Percentiles rank a stretch among this genome's conserved stretches.
These are phyloP conservation scores for Chloroclystis v-ata DNA, from an alignment of 2,888 invertebrate species.

Conservation along the genomic window DNA sequence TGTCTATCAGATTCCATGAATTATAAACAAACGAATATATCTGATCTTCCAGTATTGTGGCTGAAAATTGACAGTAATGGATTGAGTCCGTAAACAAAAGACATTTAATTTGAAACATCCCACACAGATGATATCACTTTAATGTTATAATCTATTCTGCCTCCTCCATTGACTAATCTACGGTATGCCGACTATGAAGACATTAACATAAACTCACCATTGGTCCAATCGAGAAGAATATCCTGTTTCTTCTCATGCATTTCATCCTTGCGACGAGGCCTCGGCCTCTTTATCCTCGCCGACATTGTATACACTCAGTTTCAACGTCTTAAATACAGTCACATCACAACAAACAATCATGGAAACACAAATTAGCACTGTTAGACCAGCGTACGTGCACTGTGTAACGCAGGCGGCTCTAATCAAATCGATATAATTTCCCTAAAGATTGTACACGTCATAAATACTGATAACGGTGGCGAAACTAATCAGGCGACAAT, in stretches of 20 bases:
- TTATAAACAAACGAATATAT: not conserved
- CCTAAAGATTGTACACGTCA: slow-evolving; percentile 64
- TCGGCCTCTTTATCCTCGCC: slow-evolving; percentile 52
- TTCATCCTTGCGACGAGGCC: slow-evolving; percentile 63
- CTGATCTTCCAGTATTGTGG: no score
- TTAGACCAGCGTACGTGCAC: slow-evolving; percentile 59
- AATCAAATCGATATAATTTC: slow-evolving; percentile 53
- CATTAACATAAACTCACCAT: slow-evolving; percentile 51
- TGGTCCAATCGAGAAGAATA: slow-evolving; percentile 63
- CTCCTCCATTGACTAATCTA: not conserved
- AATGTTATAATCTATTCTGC: not conserved
- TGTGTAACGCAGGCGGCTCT: slow-evolving; percentile 48
- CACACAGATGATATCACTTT: not conserved
- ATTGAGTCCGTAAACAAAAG: not conserved
- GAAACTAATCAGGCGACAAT: slow-evolving; percentile 37
- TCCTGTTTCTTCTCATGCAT: slow-evolving; percentile 62
- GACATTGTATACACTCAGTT: slow-evolving; percentile 48
- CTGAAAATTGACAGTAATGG: not conserved
- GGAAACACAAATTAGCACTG: slow-evolving; percentile 40
- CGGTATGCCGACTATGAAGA: not conserved
- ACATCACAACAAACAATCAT: slow-evolving; percentile 47
- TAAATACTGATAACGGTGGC: slow-evolving; percentile 53
- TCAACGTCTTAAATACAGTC: slow-evolving; percentile 32
- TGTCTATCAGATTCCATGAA: slow-evolving; percentile 3
- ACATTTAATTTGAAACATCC: not conserved